Base-by-base conservation (phyloP, 2,113 vertebrate species). In the Catagonus wagneri region DNA sequence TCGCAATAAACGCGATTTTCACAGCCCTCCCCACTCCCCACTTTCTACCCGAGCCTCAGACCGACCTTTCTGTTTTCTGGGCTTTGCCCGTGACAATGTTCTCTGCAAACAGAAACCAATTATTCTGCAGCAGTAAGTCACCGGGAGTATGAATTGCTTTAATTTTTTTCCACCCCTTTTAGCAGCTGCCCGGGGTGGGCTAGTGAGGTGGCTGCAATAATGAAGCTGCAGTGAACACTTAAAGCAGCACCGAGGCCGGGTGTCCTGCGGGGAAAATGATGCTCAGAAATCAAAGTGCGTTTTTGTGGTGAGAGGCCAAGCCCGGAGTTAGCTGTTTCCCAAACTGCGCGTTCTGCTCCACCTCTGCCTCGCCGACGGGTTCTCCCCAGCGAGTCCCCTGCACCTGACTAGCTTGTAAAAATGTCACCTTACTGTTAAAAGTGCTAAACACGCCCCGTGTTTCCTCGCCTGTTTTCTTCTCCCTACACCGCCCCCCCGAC, bases 101-200 rank as follows among this genome's bases (percentile, higher is more conserved):
- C 97, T 92, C 95, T 93, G 95, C 91, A 72, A 96, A 90, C 87
- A 98, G 95, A 97, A 96, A 96, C 96, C 97, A 89, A 90, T 98
- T 97, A 97, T 97, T 94, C 95, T 97, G 97, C 2, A 63, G 97
- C 96, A 97, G 87, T 89, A 98, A 98, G 98, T 97, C 98, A 98
- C 96, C 2, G 0, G 95, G 96, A 98, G 98, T 97, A 98, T 97
- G 97, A 98, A 98, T 78, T 88, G 98, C 96, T 98, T 96, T 96
- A 92, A 92, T 96, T 97, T 72, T 39, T 58, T 69, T 72, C 74
- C n/a, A n/a, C 97, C 89, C 97, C 85, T 52, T 98, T 95, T 95
- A 98, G 98, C 97, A 98, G 98, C 98, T 98, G 98, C 98, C 96
- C 32, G 7, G 97, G 98, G 88, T 97, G 97, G 98, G 98, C 97